A percentile compares a stretch with the other conserved stretches of the same genome.
Conservation (phyloP, 2,113 vertebrate species). For the Bos taurus region DNA sequence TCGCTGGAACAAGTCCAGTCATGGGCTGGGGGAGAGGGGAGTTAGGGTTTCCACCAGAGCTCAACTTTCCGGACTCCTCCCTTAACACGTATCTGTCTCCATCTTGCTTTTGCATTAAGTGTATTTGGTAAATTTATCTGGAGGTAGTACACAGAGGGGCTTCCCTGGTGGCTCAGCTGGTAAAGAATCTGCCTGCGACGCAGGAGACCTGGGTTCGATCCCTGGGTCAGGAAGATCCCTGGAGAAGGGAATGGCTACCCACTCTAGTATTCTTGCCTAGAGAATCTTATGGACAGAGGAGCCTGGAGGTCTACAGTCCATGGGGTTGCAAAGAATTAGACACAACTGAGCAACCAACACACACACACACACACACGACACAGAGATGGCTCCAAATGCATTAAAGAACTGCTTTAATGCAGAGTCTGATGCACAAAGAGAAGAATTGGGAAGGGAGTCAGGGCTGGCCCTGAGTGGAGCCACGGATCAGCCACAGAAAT, state of each 20-base stretch:
- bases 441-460: background rate
- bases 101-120: background rate
- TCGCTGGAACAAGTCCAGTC: background rate
- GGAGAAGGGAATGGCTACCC: background rate
- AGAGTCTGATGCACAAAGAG: background rate
- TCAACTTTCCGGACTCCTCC: background rate
- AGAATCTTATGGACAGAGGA: background rate
- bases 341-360: background rate
- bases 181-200: background rate
- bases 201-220: background rate
- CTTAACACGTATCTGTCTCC: no score
- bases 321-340: background rate
- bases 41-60: background rate
- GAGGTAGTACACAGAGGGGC: background rate
- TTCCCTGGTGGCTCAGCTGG: background rate
- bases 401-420: background rate
- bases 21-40: background rate
- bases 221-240: background rate
- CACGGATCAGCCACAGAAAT: accelerated
- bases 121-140: background rate
- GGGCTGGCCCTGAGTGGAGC: accelerated
- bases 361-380: background rate
- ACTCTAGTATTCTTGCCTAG: background rate
- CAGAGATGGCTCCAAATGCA: background rate
- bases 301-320: background rate